Evolutionary conservation across 1,140 invertebrate genomes (phyloP).

Genomic region (Elymnias hypermnestra): DNA sequence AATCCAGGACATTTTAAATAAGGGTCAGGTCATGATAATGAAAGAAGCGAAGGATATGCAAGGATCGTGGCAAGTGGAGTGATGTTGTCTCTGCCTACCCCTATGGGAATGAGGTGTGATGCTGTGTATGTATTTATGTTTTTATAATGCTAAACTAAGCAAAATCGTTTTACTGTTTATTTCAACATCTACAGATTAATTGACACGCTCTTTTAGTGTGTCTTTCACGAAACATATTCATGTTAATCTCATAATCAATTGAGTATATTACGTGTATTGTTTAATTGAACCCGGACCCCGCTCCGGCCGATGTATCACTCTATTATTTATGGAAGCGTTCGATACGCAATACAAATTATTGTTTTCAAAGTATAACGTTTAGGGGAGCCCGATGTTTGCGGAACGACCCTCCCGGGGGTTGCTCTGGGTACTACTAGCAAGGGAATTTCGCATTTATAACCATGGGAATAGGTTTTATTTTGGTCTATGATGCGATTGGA

Average conservation of each 20-base stretch:
- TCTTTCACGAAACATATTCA: too few species aligned
- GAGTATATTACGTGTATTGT: constrained; percentile 1
- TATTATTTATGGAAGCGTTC: constrained; percentile 74
- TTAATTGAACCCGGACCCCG: constrained; percentile 32
- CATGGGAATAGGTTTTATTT: constrained; percentile 46
- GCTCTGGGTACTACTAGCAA: constrained; percentile 16
- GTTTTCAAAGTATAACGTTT: constrained; percentile 76
- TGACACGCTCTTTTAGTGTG: too few species aligned
- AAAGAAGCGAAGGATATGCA: too few species aligned
- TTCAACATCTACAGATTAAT: too few species aligned
- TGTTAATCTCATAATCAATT: constrained; percentile 4
- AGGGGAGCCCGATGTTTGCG: constrained; percentile 70
- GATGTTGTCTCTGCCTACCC: too few species aligned
- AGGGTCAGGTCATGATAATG: too few species aligned
- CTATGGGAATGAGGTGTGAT: too few species aligned
- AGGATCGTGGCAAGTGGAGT: too few species aligned
- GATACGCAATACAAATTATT: constrained; percentile 76
- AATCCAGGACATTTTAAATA: too few species aligned
- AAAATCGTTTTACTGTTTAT: too few species aligned
- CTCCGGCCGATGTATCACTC: constrained; percentile 63
- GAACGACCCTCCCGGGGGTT: constrained; percentile 60
- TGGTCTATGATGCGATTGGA: constrained; percentile 22
- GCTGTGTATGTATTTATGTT: too few species aligned
- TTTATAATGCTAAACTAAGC: too few species aligned
- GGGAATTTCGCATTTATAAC: constrained; percentile 47